Evolutionary conservation across 2,888 invertebrate species (phyloP), one percentile per base, ranked within the genome.

Genomic region (Parnassius glacialis): DNA sequence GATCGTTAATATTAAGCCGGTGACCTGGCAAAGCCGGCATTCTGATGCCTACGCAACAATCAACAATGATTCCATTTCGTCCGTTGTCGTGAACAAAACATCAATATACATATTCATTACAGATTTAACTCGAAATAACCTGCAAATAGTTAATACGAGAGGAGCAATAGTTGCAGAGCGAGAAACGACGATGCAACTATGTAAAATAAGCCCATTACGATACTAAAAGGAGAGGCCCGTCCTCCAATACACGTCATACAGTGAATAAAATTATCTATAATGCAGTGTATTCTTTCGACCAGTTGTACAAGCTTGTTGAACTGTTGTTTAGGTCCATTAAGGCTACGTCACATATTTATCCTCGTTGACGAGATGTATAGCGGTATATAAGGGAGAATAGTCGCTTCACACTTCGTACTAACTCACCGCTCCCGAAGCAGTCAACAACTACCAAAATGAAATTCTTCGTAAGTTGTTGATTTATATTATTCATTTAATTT

Each of bases 381-480:
- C 16, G 12, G 67, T 83, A 84, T 84, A 83, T 70, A 84, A 81
- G 74, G 70, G 66, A 61, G 73, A 66, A 64, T 71, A 71, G 70
- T 66, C 67, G 65, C 42, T 55, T 13, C 11, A 20, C 13, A 55
- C 41, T 57, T 54, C 66, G 70, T 69, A 77, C 72, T 70, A 62
- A 61, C 61, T 62, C 64, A 51, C 68, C 66, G 62, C 70, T 56
- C 67, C 65, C 69, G 65, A 62, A 64, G 67, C 64, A 52, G 65
- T 67, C 56, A 56, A 61, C 67, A 66, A 55, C 61, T 58, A 52
- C 59, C 67, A 74, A 73, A 68, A 85, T 86, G 85, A 84, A 83
- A 76, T 72, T 76, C 61, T 68, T 81, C 61, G 85, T 86, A 72
- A 86, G 85, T 84, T 61, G 61, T 34, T 34, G 34, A 48, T 53